These are phyloP conservation scores for Loxodonta africana DNA, from an alignment of 2,113 vertebrate species.

Conservation along the genomic window DNA sequence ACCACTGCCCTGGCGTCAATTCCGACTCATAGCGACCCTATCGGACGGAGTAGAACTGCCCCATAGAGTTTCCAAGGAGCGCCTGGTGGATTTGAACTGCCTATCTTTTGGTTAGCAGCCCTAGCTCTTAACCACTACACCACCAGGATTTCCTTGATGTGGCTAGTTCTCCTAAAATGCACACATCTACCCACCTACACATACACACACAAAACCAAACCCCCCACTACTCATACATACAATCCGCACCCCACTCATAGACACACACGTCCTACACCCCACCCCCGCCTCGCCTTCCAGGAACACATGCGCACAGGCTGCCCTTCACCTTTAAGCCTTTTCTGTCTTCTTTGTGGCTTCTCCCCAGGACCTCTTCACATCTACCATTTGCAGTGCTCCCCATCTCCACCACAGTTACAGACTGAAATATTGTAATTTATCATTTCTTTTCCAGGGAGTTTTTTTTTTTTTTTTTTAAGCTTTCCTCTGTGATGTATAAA, in stretches of 20 bases:
- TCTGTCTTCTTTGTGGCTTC: background rate
- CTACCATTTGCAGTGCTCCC: background rate
- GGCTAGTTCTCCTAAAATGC: background rate
- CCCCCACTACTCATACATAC: no score
- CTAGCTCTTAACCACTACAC: no score
- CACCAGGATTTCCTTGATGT: background rate
- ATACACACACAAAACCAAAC: background rate
- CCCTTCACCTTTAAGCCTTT: background rate
- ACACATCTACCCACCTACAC: background rate
- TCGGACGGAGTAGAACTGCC: no score
- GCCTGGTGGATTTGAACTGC: no score
- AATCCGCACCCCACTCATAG: no score
- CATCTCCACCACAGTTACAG: background rate
- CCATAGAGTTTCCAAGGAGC: no score
- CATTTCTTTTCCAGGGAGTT: constrained; percentile 59
- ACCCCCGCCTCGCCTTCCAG: no score
- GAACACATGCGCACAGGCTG: fast-evolving
- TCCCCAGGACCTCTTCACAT: background rate
- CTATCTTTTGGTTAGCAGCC: no score
- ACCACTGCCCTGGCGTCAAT: background rate
- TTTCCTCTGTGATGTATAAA: constrained; percentile 51
- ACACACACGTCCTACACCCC: no score
- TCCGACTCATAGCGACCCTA: no score
- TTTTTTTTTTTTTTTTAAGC: background rate
- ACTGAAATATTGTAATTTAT: constrained; percentile 55